These are phyloP conservation scores for Staurois parvus DNA, from an alignment of 2,797 vertebrate genomes.

Conservation along the genomic window DNA sequence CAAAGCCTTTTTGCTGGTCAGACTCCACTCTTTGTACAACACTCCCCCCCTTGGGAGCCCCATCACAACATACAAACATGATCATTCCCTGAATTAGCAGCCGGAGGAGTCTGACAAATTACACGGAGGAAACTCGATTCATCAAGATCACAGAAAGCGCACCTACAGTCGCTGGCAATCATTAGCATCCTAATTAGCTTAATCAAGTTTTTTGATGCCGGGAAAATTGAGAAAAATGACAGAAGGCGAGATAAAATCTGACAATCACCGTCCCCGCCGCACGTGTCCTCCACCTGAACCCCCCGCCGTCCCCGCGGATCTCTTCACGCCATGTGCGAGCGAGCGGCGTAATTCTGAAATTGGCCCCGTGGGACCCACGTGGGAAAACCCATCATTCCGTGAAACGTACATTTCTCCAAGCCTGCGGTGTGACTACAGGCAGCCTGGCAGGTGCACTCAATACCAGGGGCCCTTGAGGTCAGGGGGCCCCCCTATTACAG, in stretches of 20 bases:
- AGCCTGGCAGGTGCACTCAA: no score
- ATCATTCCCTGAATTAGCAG: constrained; percentile 47
- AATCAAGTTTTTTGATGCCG: constrained; percentile 57
- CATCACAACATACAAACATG: constrained; percentile 16
- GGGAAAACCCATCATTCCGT: neutral
- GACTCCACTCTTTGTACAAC: no score
- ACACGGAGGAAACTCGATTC: constrained; percentile 41
- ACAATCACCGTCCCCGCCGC: constrained; percentile 20
- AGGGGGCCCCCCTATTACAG: no score
- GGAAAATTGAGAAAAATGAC: constrained; percentile 58
- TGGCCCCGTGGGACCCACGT: neutral
- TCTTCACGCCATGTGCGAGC: neutral
- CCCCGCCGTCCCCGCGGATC: constrained; percentile 19
- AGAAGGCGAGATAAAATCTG: constrained; percentile 44
- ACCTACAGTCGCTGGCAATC: constrained; percentile 51
- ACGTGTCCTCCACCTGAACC: constrained; percentile 17
- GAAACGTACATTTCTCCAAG: neutral
- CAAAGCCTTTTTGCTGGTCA: no score
- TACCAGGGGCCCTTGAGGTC: no score
- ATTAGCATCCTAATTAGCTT: constrained; percentile 60
- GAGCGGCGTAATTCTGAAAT: constrained; percentile 13
- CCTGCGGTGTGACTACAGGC: no score
- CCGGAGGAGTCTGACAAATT: constrained; percentile 56
- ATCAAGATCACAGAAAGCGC: constrained; percentile 51
- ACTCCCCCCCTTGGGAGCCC: neutral